Evolutionary conservation across 2,113 vertebrate genomes (phyloP).

Genomic region (Redunca redunca): DNA sequence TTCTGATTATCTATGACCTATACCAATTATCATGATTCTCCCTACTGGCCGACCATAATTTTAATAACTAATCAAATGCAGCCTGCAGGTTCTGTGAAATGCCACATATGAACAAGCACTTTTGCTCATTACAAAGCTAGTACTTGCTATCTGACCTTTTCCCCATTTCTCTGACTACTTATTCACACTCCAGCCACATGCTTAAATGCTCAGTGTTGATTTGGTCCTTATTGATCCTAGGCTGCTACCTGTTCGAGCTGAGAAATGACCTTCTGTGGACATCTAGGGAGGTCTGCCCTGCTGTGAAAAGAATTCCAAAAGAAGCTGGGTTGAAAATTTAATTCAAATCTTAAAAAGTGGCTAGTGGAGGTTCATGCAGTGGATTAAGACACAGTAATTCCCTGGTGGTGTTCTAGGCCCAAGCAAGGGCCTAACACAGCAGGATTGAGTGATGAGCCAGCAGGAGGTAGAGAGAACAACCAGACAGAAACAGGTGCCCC

Average conservation of each 20-base stretch:
- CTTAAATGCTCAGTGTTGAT: constrained; percentile 50
- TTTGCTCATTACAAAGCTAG: constrained; percentile 67
- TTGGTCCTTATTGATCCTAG: constrained; percentile 56
- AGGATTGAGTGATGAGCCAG: not conserved
- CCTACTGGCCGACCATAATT: constrained; percentile 86
- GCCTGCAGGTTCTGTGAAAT: constrained; percentile 83
- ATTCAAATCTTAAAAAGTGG: not conserved
- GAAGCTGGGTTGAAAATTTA: not conserved
- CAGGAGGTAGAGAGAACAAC: not conserved
- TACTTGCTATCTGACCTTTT: constrained; percentile 73
- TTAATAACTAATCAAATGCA: constrained; percentile 92
- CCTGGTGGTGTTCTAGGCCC: not conserved
- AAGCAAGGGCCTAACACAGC: not conserved
- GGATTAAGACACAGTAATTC: not conserved
- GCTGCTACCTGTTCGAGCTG: constrained; percentile 40
- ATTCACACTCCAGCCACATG: constrained; percentile 49
- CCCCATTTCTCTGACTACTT: constrained; percentile 51
- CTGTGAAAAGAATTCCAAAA: constrained; percentile 52
- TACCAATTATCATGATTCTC: constrained; percentile 90
- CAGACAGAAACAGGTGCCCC: not conserved
- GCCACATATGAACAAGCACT: constrained; percentile 74
- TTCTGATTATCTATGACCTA: constrained; percentile 93
- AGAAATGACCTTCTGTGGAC: constrained; percentile 51
- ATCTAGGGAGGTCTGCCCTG: not conserved
- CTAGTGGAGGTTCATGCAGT: not conserved